These are phyloP conservation scores for Pagetopsis macropterus DNA, from an alignment of 2,797 vertebrate species.

Conservation along the genomic window DNA sequence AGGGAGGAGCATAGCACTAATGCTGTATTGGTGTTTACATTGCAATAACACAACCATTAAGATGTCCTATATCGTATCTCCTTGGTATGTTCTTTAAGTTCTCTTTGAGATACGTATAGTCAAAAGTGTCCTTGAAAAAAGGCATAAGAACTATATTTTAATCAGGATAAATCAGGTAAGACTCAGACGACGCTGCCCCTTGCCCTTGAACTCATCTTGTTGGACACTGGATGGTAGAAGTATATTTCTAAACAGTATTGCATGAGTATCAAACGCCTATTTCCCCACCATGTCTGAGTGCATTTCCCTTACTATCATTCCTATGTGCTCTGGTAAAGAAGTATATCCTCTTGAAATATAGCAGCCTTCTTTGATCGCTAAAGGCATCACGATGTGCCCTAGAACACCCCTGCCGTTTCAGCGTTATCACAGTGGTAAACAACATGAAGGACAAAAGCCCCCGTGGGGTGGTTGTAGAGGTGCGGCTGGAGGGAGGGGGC, in stretches of 20 bases:
- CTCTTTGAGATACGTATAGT: not conserved
- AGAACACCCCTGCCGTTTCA: constrained; percentile 66
- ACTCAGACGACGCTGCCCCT: not conserved
- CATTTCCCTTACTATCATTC: not conserved
- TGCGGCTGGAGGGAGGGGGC: constrained; percentile 27
- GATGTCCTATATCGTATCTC: too few relatives aligned
- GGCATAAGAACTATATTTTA: not conserved
- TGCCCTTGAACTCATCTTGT: not conserved
- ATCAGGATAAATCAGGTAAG: not conserved
- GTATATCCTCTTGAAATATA: not conserved
- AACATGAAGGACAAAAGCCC: constrained; percentile 68
- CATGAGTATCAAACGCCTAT: not conserved
- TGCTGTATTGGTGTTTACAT: too few relatives aligned
- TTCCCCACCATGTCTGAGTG: too few relatives aligned
- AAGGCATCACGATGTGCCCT: constrained; percentile 49
- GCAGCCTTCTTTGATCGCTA: constrained; percentile 17
- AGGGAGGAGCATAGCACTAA: too few relatives aligned
- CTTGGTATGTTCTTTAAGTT: not conserved
- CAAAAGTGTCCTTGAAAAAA: not conserved
- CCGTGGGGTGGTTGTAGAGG: constrained; percentile 35
- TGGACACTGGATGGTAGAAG: not conserved
- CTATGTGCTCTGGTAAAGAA: not conserved
- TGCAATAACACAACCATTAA: too few relatives aligned
- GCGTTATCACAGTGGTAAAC: constrained; percentile 70
- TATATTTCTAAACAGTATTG: not conserved